A percentile compares a stretch with the other conserved stretches of the same genome.
Evolutionary conservation across 2,797 vertebrate species (phyloP).

Genomic region (Amniataba percoides): DNA sequence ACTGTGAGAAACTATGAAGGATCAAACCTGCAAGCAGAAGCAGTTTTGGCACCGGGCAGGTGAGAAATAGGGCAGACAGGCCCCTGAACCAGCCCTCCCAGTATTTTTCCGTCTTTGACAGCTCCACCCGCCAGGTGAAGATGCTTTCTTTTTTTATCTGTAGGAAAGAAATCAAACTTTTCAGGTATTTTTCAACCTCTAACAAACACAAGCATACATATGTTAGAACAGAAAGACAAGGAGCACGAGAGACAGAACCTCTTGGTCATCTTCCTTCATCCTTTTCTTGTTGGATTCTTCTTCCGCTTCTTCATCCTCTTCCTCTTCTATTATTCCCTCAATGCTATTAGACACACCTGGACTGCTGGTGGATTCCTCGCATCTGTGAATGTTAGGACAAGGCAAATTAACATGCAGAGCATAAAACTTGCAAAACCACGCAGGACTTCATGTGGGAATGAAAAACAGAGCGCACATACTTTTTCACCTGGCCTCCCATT

Average conservation of each 20-base stretch:
- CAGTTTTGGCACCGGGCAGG: slow-evolving; percentile 93
- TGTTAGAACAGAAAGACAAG: not conserved
- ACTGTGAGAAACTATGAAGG: not conserved
- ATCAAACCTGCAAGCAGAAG: slow-evolving; percentile 94
- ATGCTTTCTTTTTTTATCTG: slow-evolving; percentile 94
- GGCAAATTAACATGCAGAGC: not conserved
- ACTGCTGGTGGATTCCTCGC: slow-evolving; percentile 89
- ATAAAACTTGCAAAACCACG: not conserved
- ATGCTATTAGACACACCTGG: slow-evolving; percentile 91
- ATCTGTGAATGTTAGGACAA: slow-evolving; percentile 79
- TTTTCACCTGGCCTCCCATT: slow-evolving; percentile 98
- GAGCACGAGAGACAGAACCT: slow-evolving; percentile 80
- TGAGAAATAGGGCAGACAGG: slow-evolving; percentile 95
- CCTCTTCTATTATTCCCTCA: slow-evolving; percentile 95
- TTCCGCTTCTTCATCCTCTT: slow-evolving; percentile 90
- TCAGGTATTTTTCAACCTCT: not conserved
- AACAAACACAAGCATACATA: not conserved
- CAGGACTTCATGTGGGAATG: not conserved
- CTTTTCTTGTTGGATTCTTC: slow-evolving; percentile 93
- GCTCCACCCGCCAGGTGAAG: slow-evolving; percentile 96
- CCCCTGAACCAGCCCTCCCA: slow-evolving; percentile 99
- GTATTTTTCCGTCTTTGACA: slow-evolving; percentile 97
- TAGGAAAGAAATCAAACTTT: not conserved
- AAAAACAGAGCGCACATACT: slow-evolving; percentile 70
- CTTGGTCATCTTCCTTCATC: slow-evolving; percentile 95